These are phyloP conservation scores for Polia nebulosa DNA, from an alignment of 2,888 invertebrate species.

Conservation along the genomic window DNA sequence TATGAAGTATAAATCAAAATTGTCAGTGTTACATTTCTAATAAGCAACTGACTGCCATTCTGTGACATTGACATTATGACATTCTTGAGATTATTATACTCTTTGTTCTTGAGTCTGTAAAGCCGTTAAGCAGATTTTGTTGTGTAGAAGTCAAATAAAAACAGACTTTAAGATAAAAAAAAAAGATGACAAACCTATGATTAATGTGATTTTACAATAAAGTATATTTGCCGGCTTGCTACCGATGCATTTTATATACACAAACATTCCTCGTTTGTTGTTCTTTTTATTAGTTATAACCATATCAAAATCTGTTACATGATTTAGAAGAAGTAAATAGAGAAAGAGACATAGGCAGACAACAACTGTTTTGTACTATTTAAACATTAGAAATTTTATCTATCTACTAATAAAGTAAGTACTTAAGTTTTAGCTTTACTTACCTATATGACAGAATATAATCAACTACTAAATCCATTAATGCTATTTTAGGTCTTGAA, in stretches of 20 bases:
- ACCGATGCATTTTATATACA: background rate
- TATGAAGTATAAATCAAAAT: background rate
- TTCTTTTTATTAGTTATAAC: background rate
- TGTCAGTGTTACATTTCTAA: background rate
- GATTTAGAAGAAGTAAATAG: too few species aligned
- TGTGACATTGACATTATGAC: background rate
- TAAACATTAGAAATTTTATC: too few species aligned
- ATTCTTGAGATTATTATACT: too few species aligned
- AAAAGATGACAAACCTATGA: background rate
- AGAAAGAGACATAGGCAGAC: too few species aligned
- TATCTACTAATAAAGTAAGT: background rate
- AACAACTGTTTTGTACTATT: too few species aligned
- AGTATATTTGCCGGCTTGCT: too few species aligned
- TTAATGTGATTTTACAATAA: background rate
- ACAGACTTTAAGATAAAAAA: background rate
- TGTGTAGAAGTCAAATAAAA: background rate
- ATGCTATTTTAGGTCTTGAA: slow-evolving; percentile 94
- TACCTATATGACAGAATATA: slow-evolving; percentile 88
- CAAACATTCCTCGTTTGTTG: background rate
- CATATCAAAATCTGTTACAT: too few species aligned
- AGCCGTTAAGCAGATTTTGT: background rate
- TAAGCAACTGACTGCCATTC: background rate
- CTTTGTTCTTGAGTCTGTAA: background rate
- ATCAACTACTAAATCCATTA: slow-evolving; percentile 96
- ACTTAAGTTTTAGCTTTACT: background rate